Percentiles rank a stretch among this genome's conserved stretches.
phyloP scores from a whole-genome alignment of 2,113 vertebrate species.

The Panurus biarmicus region DNA sequence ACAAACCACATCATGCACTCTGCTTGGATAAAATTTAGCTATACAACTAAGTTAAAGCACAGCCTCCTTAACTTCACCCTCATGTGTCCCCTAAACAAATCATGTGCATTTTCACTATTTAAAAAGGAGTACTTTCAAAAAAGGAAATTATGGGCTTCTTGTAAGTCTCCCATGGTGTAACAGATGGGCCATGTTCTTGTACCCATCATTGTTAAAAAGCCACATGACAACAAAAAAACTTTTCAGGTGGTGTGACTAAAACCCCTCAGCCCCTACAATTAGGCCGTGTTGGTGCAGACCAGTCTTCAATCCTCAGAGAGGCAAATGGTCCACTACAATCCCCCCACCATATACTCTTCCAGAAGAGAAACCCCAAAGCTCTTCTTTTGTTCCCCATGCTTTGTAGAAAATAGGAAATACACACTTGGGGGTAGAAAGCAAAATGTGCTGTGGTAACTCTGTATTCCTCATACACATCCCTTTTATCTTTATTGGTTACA shows the following conservation, averaged over 20 bases:
- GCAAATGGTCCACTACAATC: background rate
- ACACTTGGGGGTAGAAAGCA: background rate
- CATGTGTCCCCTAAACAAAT: background rate
- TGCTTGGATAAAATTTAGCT: background rate
- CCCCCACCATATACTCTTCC: background rate
- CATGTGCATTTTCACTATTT: background rate
- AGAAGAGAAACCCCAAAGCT: background rate
- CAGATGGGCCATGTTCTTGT: background rate
- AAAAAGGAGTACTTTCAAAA: background rate
- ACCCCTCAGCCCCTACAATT: accelerated
- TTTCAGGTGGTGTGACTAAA: background rate
- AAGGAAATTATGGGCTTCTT: background rate
- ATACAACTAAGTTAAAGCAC: background rate
- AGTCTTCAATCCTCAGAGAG: background rate
- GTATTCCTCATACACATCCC: background rate
- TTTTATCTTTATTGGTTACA: slow-evolving; percentile 29
- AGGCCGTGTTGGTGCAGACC: background rate
- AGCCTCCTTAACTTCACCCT: background rate
- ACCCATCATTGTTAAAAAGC: background rate
- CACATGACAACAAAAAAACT: background rate
- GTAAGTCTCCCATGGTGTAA: background rate
- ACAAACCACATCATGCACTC: background rate
- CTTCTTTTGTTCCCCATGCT: background rate
- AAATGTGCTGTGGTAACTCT: background rate
- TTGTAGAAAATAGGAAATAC: background rate